phyloP scores from a whole-genome alignment of 1,140 invertebrate species.

The Drosophila paulistorum region DNA sequence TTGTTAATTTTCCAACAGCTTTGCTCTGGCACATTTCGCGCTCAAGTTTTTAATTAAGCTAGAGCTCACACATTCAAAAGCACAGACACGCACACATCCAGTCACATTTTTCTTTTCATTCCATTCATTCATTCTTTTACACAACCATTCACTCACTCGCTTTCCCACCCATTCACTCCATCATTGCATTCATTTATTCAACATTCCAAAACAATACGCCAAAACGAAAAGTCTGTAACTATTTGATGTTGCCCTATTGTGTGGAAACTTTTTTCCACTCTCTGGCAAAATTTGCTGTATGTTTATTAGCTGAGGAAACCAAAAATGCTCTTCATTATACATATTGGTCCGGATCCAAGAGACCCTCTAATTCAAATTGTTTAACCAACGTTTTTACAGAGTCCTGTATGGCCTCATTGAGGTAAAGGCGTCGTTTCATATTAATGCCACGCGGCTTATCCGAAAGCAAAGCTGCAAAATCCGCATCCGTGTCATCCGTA shows the following conservation, averaged over 20 bases:
- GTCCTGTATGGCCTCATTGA: conserved; percentile 47
- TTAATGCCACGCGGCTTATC: conserved; percentile 46
- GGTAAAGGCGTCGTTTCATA: conserved; percentile 61
- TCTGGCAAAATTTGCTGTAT: conserved; percentile 48
- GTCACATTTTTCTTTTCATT: conserved; percentile 28
- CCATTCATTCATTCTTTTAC: conserved; percentile 43
- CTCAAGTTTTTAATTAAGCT: conserved; percentile 75
- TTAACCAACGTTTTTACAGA: conserved; percentile 46
- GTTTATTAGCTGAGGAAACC: conserved; percentile 62
- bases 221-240: conserved; percentile 67
- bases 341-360: conserved; percentile 51
- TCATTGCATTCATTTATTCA: conserved; percentile 50
- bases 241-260: conserved; percentile 70
- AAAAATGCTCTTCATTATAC: conserved; percentile 38
- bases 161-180: conserved; percentile 10
- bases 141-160: background rate
- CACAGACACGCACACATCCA: background rate
- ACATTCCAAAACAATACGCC: conserved; percentile 63
- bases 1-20: conserved; percentile 75
- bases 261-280: conserved; percentile 20
- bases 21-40: conserved; percentile 57
- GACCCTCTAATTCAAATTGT: conserved; percentile 58
- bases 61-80: conserved; percentile 26
- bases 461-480: conserved; percentile 53
- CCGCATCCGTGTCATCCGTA: conserved; percentile 61